These are phyloP conservation scores for Timandra comae DNA, from an alignment of 2,888 invertebrate genomes.

Conservation along the genomic window DNA sequence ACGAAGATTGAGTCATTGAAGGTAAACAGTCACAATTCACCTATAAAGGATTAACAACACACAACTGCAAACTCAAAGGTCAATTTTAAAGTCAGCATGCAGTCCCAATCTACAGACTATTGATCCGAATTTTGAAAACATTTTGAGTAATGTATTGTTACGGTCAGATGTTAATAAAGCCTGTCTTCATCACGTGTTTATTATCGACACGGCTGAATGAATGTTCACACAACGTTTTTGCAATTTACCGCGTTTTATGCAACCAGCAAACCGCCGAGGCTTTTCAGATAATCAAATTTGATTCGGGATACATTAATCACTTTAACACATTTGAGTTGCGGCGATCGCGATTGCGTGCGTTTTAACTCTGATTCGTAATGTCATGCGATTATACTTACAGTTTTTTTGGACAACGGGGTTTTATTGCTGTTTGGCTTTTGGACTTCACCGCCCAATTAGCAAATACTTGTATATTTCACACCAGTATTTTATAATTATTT, in stretches of 20 bases:
- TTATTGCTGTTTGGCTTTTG: too few species aligned
- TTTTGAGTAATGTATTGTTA: conserved; percentile 25
- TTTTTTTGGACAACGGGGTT: too few species aligned
- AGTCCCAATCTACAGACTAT: conserved; percentile 13
- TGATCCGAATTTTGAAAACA: conserved; percentile 23
- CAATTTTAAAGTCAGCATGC: conserved; percentile 10
- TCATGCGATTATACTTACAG: conserved; percentile 25
- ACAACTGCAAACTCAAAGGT: not conserved
- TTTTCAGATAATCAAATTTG: conserved; percentile 62
- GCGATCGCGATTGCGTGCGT: conserved; percentile 47
- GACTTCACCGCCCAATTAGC: too few species aligned
- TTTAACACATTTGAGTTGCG: conserved; percentile 60
- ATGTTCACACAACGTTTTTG: conserved; percentile 29
- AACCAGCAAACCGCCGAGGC: conserved; percentile 23
- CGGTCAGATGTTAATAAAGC: conserved; percentile 50
- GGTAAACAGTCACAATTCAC: too few species aligned
- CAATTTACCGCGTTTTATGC: conserved; percentile 23
- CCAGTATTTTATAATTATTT: too few species aligned
- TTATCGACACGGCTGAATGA: conserved; percentile 33
- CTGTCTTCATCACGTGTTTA: conserved; percentile 44
- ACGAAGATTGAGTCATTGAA: too few species aligned
- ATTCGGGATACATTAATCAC: conserved; percentile 64
- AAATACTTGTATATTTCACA: too few species aligned
- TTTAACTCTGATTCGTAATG: conserved; percentile 20
- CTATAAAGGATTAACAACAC: too few species aligned